Conservation (phyloP, 2,113 vertebrate genomes). For the Lepisosteus oculatus region DNA sequence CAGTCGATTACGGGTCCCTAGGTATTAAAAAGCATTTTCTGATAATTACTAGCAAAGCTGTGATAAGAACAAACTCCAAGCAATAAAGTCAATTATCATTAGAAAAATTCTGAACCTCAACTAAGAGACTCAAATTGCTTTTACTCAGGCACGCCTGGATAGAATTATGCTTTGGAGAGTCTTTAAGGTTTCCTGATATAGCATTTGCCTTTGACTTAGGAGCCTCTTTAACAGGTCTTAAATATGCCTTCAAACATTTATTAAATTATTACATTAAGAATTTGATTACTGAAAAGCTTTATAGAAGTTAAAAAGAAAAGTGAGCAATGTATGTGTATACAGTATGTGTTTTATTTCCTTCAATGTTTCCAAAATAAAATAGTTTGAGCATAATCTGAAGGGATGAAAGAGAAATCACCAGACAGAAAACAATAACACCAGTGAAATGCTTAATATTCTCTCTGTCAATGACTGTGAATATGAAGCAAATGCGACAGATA, state of each 20-base stretch:
- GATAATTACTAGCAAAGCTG: constrained; percentile 61
- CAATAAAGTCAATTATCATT: constrained; percentile 51
- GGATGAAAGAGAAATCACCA: too few species aligned
- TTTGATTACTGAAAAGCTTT: too few species aligned
- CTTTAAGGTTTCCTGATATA: not conserved
- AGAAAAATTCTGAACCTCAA: constrained; percentile 25
- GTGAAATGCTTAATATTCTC: constrained; percentile 7
- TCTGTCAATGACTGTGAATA: too few species aligned
- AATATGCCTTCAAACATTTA: not conserved
- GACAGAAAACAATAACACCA: not conserved
- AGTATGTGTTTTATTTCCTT: too few species aligned
- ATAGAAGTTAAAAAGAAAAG: too few species aligned
- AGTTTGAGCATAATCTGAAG: too few species aligned
- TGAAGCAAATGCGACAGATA: too few species aligned
- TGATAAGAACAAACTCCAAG: constrained; percentile 53
- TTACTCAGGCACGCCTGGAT: not conserved
- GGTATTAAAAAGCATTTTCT: constrained; percentile 46
- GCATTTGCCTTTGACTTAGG: not conserved
- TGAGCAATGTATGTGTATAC: too few species aligned
- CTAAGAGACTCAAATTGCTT: constrained; percentile 21
- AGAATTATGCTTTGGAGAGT: constrained; percentile 11
- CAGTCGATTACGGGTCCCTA: constrained; percentile 55
- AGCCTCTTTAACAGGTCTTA: not conserved
- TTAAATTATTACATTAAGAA: not conserved
- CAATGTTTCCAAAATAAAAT: too few species aligned